Base-by-base conservation (phyloP, 2,888 invertebrate genomes). In the Stenolophus ochropezus region DNA sequence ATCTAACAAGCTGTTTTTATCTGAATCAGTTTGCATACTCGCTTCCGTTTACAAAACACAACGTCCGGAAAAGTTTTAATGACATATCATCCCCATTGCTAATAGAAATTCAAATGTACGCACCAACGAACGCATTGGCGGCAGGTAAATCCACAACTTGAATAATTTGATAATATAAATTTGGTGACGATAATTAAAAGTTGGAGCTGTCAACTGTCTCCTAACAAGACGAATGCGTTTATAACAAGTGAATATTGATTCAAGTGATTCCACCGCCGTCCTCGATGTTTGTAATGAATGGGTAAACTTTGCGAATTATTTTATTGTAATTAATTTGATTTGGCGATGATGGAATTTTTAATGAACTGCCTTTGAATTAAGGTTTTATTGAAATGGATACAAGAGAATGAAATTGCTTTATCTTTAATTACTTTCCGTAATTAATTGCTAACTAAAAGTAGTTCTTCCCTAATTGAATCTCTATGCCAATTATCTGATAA, bases 321-420 rank as follows among this genome's bases (percentile, higher is more conserved):
- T 61, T 61, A 61, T 61, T 61, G 61, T 61, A 61, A 61, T 61
- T 61, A 61, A 61, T 61, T 61, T 61, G 25, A 61, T 61, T 61
- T 61, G 61, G 61, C 61, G 61, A 25, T 61, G 61, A 61, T 61
- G 61, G 61, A 61, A 61, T 61, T 61, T 61, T 61, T 61, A 61
- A 61, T 61, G 61, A 61, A 61, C 25, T 61, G 61, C 23, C n/a
- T 61, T 61, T 61, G 61, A 61, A 56, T 56, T 56, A 56, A 56
- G 21, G 21, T 21, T 56, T 56, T 56, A 56, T 56, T 56, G 56
- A 20, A 56, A 61, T 61, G 25, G 23, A 23, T 4, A 61, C 25
- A 61, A 51, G 14, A 16, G 23, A 4, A 21, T 25, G 61, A 21
- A 61, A 61, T 25, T 61, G 25, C 23, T 61, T 61, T 25, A 61